Conservation (phyloP, 2,797 vertebrate species). For the Melanotaenia boesemani region DNA sequence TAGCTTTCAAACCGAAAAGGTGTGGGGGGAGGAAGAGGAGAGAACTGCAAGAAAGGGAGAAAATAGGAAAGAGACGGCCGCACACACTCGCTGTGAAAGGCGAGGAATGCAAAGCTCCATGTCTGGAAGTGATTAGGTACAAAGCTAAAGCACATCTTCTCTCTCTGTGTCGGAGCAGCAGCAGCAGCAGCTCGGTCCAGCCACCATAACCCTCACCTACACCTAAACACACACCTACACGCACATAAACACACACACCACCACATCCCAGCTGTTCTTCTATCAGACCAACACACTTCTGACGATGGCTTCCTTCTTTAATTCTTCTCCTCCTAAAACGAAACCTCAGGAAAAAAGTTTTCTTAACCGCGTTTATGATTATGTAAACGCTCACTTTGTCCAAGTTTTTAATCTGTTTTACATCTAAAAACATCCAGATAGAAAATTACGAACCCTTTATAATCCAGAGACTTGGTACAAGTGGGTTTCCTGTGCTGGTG, state of each 20-base stretch:
- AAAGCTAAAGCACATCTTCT: conserved; percentile 68
- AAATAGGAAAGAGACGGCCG: neutral
- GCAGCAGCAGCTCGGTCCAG: conserved; percentile 30
- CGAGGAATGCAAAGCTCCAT: conserved; percentile 69
- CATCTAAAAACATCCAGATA: too few species aligned
- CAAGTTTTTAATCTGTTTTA: too few species aligned
- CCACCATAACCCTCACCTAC: conserved; percentile 39
- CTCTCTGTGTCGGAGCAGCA: conserved; percentile 59
- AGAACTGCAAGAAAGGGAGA: neutral
- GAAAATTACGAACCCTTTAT: too few species aligned
- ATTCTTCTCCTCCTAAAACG: too few species aligned
- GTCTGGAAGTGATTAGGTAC: conserved; percentile 76
- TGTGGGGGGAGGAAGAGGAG: conserved; percentile 9
- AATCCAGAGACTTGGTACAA: too few species aligned
- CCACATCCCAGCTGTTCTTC: neutral
- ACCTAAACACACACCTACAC: conserved; percentile 11
- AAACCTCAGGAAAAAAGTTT: too few species aligned
- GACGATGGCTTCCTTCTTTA: too few species aligned
- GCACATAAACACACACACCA: conserved; percentile 26
- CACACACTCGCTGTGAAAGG: conserved; percentile 18
- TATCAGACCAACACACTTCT: too few species aligned
- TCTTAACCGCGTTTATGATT: too few species aligned
- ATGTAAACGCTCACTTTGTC: too few species aligned
- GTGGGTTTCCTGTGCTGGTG: too few species aligned
- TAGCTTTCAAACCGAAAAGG: conserved; percentile 67